Conservation (phyloP, 2,797 vertebrate genomes). For the Pelobates cultripes region DNA sequence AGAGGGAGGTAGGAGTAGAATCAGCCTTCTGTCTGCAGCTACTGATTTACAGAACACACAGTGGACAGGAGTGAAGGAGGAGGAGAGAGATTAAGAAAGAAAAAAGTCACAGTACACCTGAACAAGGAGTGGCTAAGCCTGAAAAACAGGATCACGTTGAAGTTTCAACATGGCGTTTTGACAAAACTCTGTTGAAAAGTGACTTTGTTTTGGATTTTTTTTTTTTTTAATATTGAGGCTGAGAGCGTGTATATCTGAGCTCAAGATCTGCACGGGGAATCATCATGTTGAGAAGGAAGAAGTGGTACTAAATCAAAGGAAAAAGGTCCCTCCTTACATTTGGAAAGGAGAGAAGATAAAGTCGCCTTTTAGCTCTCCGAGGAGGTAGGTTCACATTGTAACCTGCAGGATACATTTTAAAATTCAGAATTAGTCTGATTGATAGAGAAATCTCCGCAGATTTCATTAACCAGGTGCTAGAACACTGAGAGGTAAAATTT, state of each 20-base stretch:
- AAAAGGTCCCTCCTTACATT: slow-evolving; percentile 2
- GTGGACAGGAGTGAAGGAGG: slow-evolving; percentile 38
- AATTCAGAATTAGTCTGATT: too few species aligned
- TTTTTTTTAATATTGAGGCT: slow-evolving; percentile 2
- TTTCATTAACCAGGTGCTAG: too few species aligned
- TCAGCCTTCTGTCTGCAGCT: slow-evolving; percentile 52
- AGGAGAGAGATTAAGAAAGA: slow-evolving; percentile 50
- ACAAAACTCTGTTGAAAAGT: slow-evolving; percentile 16
- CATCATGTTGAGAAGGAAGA: slow-evolving; percentile 52
- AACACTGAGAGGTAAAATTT: too few species aligned
- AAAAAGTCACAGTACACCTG: slow-evolving; percentile 52
- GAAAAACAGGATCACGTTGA: slow-evolving; percentile 50
- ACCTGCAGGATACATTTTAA: background rate
- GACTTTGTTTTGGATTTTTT: background rate
- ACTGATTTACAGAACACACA: slow-evolving; percentile 54
- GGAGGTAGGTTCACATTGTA: slow-evolving; percentile 22
- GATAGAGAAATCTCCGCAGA: too few species aligned
- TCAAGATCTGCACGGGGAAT: background rate
- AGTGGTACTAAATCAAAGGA: slow-evolving; percentile 31
- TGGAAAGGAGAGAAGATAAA: slow-evolving; percentile 4
- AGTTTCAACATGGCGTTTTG: slow-evolving; percentile 50
- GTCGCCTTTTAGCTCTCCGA: slow-evolving; percentile 1
- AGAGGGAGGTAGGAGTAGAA: slow-evolving; percentile 56
- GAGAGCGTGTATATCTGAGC: background rate
- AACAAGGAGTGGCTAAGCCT: slow-evolving; percentile 51